Base-by-base conservation (phyloP, 2,888 invertebrate genomes). In the Blastobasis adustella region DNA sequence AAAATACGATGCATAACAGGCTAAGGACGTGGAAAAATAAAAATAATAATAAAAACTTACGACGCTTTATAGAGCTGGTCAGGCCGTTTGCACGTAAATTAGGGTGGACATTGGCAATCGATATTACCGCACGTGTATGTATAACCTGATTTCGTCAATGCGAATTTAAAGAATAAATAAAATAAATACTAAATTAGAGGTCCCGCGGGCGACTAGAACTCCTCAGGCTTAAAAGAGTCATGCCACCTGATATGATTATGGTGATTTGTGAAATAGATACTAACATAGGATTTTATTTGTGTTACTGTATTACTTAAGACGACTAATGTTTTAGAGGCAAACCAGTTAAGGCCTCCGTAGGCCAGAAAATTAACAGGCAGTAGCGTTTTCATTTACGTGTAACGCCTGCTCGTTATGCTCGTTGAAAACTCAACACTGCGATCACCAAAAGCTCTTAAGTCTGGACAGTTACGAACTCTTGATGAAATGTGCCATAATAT, bases 1-100 rank as follows among this genome's bases (percentile, higher is more conserved):
- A 56, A 65, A 64, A 63, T 66, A 68, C 59, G 58, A 55, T 46
- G 53, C 10, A 40, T 38, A 54, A 49, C n/a, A 37, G 43, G 41
- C 49, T 51, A 47, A 54, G 49, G 49, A 54, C 42, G 54, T 51
- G 54, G 49, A 54, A 50, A 49, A 51, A 54, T 54, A 54, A 51
- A 43, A 39, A 54, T 54, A 51, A 54, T 37, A 46, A 50, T 50
- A 50, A 50, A 46, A 50, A 8, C 9, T 40, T 41, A 47, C 36
- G 47, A 47, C n/a, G 8, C 46, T 38, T 37, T 36, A 41, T 41
- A n/a, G 41, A 47, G 38, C 36, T 38, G 46, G 37, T 46, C 46
- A 38, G 38, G 38, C n/a, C 40, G 44, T 43, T 40, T 47, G 41
- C 41, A 47, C 39, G 47, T 47, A 47, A 47, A 47, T 10, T 38